Conservation (phyloP, 2,888 invertebrate genomes). For the Eueremaeus valkanovi region DNA sequence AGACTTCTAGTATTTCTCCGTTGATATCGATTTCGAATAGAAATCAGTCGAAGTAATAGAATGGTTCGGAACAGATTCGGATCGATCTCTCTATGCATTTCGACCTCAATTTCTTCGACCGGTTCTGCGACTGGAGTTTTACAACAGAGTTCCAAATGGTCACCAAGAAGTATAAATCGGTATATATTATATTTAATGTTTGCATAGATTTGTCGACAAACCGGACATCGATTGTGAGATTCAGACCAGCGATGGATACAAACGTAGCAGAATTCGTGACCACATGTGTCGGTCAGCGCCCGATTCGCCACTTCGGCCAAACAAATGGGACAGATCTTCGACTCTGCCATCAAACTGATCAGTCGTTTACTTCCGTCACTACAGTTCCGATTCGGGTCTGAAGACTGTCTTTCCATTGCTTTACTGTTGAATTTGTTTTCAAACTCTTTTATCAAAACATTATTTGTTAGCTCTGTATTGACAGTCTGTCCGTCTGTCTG, state of each 20-base stretch:
- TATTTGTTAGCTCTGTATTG: no score
- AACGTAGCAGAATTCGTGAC: background rate
- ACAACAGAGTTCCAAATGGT: no score
- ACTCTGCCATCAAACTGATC: no score
- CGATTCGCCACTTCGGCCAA: background rate
- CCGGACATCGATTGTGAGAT: background rate
- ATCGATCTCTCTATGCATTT: background rate
- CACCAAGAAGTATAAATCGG: background rate
- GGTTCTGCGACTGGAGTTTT: background rate
- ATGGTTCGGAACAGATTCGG: background rate
- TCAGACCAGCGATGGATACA: background rate
- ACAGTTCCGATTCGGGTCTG: no score
- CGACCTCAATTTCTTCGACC: background rate
- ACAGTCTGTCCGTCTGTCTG: no score
- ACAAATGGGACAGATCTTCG: slow-evolving; percentile 9
- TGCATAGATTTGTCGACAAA: background rate
- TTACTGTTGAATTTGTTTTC: no score
- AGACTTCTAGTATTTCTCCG: no score
- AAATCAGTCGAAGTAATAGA: background rate
- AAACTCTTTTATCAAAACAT: no score
- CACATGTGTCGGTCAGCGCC: slow-evolving; percentile 11
- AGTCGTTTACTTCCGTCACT: no score
- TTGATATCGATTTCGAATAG: no score
- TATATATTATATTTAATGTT: background rate
- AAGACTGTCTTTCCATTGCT: no score